phyloP scores from a whole-genome alignment of 2,888 invertebrate species.

The Nebria brevicollis region DNA sequence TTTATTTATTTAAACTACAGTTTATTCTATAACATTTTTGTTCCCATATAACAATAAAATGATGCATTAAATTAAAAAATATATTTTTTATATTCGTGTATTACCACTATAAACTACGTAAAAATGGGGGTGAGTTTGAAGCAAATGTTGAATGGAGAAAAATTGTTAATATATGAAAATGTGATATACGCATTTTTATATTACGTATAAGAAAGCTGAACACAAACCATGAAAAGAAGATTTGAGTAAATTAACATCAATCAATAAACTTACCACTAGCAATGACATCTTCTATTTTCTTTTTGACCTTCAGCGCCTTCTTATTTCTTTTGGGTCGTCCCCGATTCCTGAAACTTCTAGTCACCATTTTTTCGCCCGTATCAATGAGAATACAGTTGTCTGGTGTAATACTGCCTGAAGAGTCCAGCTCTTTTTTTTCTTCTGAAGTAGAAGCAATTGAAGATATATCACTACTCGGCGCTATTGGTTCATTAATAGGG shows the following conservation, averaged over 20 bases:
- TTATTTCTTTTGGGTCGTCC: slow-evolving; percentile 14
- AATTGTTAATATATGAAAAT: not conserved
- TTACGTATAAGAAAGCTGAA: not conserved
- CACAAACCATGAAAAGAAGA: not conserved
- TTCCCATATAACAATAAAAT: too few species aligned
- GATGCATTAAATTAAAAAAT: too few species aligned
- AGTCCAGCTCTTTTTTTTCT: slow-evolving; percentile 23
- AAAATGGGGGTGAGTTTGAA: not conserved
- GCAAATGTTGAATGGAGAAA: not conserved
- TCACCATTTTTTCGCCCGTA: slow-evolving; percentile 10
- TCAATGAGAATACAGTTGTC: slow-evolving; percentile 38
- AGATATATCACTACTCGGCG: not conserved
- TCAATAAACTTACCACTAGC: slow-evolving; percentile 11
- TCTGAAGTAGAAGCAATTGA: not conserved
- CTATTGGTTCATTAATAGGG: slow-evolving; percentile 9
- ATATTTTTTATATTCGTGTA: too few species aligned
- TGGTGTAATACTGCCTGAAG: slow-evolving; percentile 28
- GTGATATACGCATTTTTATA: not conserved
- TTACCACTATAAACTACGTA: not conserved
- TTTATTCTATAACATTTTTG: too few species aligned
- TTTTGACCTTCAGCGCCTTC: slow-evolving; percentile 18
- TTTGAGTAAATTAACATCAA: not conserved
- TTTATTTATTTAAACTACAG: too few species aligned
- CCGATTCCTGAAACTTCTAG: not conserved
- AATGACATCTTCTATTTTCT: slow-evolving; percentile 24